phyloP scores from a whole-genome alignment of 2,888 invertebrate genomes.

The Gandaritis pyraliata region DNA sequence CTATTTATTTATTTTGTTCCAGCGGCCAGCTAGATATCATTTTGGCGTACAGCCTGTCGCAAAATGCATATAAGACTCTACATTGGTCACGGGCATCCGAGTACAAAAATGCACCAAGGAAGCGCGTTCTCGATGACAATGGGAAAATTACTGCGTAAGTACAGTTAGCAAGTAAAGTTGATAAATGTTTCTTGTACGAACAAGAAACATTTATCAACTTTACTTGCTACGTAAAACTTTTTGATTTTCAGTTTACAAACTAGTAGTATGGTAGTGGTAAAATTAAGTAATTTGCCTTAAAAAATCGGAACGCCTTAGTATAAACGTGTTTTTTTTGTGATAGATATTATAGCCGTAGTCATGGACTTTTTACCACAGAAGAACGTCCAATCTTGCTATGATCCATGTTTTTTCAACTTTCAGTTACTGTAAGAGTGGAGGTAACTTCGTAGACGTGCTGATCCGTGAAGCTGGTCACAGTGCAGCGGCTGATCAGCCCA shows the following conservation, averaged over 20 bases:
- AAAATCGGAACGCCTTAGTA: too few relatives aligned
- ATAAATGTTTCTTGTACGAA: too few relatives aligned
- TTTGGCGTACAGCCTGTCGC: slow-evolving; percentile 51
- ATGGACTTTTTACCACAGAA: too few relatives aligned
- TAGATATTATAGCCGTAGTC: too few relatives aligned
- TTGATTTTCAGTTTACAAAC: too few relatives aligned
- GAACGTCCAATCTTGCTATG: too few relatives aligned
- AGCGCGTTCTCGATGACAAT: slow-evolving; percentile 27
- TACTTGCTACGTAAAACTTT: too few relatives aligned
- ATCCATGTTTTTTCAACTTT: slow-evolving; percentile 6
- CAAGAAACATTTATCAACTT: too few relatives aligned
- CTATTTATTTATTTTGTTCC: slow-evolving; percentile 16
- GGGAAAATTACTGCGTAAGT: slow-evolving; percentile 57
- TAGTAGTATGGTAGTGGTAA: neutral
- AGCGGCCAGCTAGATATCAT: slow-evolving; percentile 66
- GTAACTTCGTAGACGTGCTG: slow-evolving; percentile 79
- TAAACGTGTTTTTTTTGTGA: too few relatives aligned
- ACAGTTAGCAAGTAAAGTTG: too few relatives aligned
- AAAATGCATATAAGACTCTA: slow-evolving; percentile 47
- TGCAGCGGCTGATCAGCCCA: slow-evolving; percentile 83
- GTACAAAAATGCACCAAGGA: slow-evolving; percentile 48
- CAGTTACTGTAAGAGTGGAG: slow-evolving; percentile 50
- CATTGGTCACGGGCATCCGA: slow-evolving; percentile 54
- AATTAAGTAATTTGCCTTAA: too few relatives aligned
- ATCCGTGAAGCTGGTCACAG: slow-evolving; percentile 84